Conservation (phyloP, 2,888 invertebrate genomes). For the Ecliptopera silaceata region DNA sequence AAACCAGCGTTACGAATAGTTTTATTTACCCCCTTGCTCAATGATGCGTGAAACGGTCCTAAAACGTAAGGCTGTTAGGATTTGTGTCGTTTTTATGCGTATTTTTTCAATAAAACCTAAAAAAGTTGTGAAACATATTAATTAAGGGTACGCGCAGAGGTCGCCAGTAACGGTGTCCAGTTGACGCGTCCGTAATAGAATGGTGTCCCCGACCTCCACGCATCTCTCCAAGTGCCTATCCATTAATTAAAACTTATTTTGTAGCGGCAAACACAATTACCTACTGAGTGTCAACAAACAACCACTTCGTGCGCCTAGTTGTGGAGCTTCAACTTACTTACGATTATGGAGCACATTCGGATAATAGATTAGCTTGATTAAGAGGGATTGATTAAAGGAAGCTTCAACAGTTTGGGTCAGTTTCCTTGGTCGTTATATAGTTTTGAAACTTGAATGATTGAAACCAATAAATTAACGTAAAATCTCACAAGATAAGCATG, state of each 20-base stretch:
- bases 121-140: slow-evolving; percentile 39
- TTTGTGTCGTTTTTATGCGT: slow-evolving; percentile 23
- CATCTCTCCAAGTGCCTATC: slow-evolving; percentile 78
- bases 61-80: slow-evolving; percentile 30
- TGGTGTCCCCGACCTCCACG: slow-evolving; percentile 62
- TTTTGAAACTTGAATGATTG: not conserved
- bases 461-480: not conserved
- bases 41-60: slow-evolving; percentile 37
- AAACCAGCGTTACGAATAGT: slow-evolving; percentile 39
- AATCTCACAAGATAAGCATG: slow-evolving; percentile 6
- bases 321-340: slow-evolving; percentile 56
- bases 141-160: slow-evolving; percentile 36
- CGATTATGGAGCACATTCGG: slow-evolving; percentile 62
- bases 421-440: slow-evolving; percentile 5
- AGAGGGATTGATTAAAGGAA: slow-evolving; percentile 48
- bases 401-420: slow-evolving; percentile 22
- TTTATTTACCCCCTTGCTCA: slow-evolving; percentile 36
- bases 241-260: slow-evolving; percentile 83
- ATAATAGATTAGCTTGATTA: slow-evolving; percentile 60
- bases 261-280: slow-evolving; percentile 65
- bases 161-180: slow-evolving; percentile 46
- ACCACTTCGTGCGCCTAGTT: slow-evolving; percentile 57
- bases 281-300: slow-evolving; percentile 58
- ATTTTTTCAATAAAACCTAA: slow-evolving; percentile 22
- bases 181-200: slow-evolving; percentile 59